These are phyloP conservation scores for Seriola dumerili DNA, from an alignment of 2,113 vertebrate species.

Conservation along the genomic window DNA sequence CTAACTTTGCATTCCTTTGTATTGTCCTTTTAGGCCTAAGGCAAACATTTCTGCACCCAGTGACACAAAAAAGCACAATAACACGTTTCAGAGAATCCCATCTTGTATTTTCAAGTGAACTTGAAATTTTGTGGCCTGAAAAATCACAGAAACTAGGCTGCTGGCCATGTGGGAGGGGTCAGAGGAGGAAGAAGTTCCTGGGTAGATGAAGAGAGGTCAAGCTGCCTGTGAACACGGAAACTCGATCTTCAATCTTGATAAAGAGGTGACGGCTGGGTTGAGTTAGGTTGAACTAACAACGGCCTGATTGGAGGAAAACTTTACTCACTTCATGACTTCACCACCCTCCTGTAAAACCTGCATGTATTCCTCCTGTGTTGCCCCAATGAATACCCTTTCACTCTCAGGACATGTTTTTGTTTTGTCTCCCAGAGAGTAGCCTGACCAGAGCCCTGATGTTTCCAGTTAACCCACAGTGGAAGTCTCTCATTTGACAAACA, in stretches of 20 bases:
- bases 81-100: conserved; percentile 33
- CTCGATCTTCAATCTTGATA: conserved; percentile 52
- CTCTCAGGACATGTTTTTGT: conserved; percentile 48
- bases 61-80: conserved; percentile 64
- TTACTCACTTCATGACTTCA: conserved; percentile 25
- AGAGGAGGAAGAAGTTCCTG: conserved; percentile 7
- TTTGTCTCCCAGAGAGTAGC: conserved; percentile 53
- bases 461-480: conserved; percentile 69
- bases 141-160: conserved; percentile 40
- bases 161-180: conserved; percentile 17
- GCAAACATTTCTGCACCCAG: conserved; percentile 39
- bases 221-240: conserved; percentile 50
- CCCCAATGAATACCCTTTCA: conserved; percentile 33
- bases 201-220: conserved; percentile 54
- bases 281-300: conserved; percentile 62
- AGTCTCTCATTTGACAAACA: conserved; percentile 72
- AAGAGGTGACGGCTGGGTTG: conserved; percentile 29
- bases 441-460: conserved; percentile 67
- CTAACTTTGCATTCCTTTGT: conserved; percentile 67
- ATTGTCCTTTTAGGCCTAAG: conserved; percentile 56
- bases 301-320: conserved; percentile 26
- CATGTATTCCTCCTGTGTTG: conserved; percentile 5
- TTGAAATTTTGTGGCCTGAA: conserved; percentile 33
- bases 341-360: conserved; percentile 17
- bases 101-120: conserved; percentile 46